Percentiles rank a stretch among this genome's conserved stretches.
phyloP scores from a whole-genome alignment of 2,888 invertebrate genomes.

The Morinoia aosen region DNA sequence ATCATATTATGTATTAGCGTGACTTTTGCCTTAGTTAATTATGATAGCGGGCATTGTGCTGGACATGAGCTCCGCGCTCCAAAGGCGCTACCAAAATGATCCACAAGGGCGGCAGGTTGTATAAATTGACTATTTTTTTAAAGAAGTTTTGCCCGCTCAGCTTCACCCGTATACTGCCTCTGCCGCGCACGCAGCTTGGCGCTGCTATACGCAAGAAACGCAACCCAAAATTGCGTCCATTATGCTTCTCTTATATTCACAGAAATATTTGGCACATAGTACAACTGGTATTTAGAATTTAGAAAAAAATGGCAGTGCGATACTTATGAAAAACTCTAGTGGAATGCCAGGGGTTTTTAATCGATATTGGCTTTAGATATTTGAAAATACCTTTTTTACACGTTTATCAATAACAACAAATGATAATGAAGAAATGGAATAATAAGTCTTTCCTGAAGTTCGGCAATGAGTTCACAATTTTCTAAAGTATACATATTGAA shows the following conservation, averaged over 20 bases:
- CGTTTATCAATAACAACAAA: too few species aligned
- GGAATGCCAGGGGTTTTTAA: not conserved
- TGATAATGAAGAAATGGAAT: not conserved
- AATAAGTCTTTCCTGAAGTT: not conserved
- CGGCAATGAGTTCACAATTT: not conserved
- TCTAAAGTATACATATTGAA: not conserved
- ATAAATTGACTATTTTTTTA: not conserved
- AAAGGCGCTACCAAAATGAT: not conserved
- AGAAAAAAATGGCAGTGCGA: not conserved
- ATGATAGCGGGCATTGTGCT: constrained; percentile 21
- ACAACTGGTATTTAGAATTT: not conserved
- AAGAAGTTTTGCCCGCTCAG: not conserved
- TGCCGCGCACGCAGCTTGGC: not conserved
- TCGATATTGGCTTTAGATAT: not conserved
- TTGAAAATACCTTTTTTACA: not conserved
- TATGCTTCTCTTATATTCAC: not conserved
- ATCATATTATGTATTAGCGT: constrained; percentile 50
- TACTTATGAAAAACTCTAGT: not conserved
- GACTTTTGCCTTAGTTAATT: constrained; percentile 45
- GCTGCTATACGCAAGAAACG: not conserved
- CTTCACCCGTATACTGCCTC: not conserved
- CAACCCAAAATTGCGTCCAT: not conserved
- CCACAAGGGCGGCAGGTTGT: constrained; percentile 3
- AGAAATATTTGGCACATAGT: not conserved
- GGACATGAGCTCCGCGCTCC: not conserved